Conservation (phyloP, 2,797 vertebrate species). For the Sardinella longiceps region DNA sequence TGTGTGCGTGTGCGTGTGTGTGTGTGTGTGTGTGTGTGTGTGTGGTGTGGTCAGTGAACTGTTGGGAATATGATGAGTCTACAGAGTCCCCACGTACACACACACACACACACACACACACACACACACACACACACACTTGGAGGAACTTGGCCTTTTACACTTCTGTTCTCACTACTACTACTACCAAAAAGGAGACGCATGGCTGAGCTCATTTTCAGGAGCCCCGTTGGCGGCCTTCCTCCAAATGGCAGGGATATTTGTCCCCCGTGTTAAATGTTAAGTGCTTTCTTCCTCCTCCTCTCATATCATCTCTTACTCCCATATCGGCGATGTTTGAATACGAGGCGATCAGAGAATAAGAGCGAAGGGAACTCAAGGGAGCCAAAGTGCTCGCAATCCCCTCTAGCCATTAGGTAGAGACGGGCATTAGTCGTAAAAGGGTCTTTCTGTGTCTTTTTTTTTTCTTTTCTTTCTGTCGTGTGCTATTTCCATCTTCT, state of each 20-base stretch:
- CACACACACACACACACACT: no score
- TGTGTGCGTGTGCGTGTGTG: conserved; percentile 29
- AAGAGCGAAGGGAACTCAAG: not conserved
- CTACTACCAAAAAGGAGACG: not conserved
- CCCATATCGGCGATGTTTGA: not conserved
- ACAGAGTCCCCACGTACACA: not conserved
- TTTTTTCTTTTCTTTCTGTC: not conserved
- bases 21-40: not conserved
- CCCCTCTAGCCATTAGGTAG: not conserved
- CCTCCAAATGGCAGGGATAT: not conserved
- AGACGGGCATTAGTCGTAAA: not conserved
- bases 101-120: no score
- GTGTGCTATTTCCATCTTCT: no score
- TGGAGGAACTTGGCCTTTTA: not conserved
- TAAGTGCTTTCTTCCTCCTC: not conserved
- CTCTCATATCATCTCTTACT: not conserved
- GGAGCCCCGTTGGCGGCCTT: not conserved
- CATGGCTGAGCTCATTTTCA: not conserved
- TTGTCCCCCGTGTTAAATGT: not conserved
- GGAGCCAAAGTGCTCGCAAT: not conserved
- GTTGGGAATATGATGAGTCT: not conserved
- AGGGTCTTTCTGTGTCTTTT: not conserved
- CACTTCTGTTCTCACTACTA: not conserved
- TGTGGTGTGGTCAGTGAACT: not conserved
- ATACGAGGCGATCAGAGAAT: not conserved